Conservation (phyloP, 2,797 vertebrate genomes). For the Gymnocypris eckloni region DNA sequence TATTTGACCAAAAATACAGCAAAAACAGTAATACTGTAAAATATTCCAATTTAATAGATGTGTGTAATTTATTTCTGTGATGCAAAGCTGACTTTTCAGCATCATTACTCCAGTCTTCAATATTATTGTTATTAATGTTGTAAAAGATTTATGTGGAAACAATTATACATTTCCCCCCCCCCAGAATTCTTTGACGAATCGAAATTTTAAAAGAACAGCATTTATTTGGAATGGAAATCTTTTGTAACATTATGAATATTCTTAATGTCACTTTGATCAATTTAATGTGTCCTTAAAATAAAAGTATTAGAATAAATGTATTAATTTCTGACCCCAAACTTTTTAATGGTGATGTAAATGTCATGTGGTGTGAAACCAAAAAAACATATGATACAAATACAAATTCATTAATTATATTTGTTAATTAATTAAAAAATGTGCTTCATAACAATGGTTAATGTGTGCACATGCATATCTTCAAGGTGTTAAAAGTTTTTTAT, state of each 20-base stretch:
- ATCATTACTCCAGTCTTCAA: neutral
- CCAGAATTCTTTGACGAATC: no score
- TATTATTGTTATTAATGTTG: neutral
- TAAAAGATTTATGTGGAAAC: neutral
- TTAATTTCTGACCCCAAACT: neutral
- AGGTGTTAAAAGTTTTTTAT: neutral
- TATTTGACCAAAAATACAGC: neutral
- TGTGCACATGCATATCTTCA: neutral
- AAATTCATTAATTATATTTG: neutral
- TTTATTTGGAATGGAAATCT: neutral
- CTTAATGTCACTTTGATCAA: neutral
- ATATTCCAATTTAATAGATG: neutral
- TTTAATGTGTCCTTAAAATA: neutral
- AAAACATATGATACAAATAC: neutral
- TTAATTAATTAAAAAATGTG: neutral
- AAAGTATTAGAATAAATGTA: neutral
- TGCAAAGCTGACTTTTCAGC: neutral
- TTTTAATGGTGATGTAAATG: neutral
- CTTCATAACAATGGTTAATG: neutral
- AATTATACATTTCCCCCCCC: no score
- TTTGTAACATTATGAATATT: neutral
- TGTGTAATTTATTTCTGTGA: neutral
- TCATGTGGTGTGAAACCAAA: neutral
- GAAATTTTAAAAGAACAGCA: neutral
- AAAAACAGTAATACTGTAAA: neutral